Evolutionary conservation across 2,797 vertebrate species (phyloP).

Genomic region (Columba guinea): DNA sequence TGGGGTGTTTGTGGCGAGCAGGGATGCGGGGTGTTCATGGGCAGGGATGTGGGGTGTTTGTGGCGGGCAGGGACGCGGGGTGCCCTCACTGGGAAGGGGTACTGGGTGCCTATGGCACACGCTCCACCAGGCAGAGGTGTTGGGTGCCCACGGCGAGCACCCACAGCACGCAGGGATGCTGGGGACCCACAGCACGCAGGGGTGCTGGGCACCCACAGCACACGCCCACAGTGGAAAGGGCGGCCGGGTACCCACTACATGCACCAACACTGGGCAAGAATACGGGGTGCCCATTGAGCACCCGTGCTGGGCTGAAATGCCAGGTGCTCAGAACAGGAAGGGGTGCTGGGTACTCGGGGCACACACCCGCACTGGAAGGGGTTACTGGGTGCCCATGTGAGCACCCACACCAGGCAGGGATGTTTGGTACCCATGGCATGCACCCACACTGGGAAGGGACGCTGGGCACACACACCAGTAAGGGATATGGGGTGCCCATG

Average conservation of each 20-base stretch:
- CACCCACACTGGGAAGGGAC: not conserved
- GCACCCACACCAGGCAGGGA: fast-evolving
- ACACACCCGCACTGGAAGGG: fast-evolving
- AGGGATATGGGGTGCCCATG: not conserved
- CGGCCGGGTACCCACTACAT: not conserved
- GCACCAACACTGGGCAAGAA: no score
- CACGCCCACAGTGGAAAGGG: not conserved
- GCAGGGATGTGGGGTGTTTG: not conserved
- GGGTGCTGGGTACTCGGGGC: not conserved
- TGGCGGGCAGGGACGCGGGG: fast-evolving
- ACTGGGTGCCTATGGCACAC: fast-evolving
- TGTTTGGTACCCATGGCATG: fast-evolving
- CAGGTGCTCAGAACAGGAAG: not conserved
- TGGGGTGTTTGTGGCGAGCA: no score
- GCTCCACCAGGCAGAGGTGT: fast-evolving
- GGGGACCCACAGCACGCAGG: fast-evolving
- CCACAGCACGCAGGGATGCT: not conserved
- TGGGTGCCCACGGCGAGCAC: fast-evolving
- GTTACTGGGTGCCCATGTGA: fast-evolving
- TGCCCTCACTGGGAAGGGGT: fast-evolving
- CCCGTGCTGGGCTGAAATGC: no score
- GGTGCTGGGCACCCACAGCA: not conserved
- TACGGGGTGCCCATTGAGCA: no score
- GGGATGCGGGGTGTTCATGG: fast-evolving
- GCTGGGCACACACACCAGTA: not conserved